A percentile compares a stretch with the other conserved stretches of the same genome.
phyloP scores from a whole-genome alignment of 2,113 vertebrate species.

The Malurus elegans region DNA sequence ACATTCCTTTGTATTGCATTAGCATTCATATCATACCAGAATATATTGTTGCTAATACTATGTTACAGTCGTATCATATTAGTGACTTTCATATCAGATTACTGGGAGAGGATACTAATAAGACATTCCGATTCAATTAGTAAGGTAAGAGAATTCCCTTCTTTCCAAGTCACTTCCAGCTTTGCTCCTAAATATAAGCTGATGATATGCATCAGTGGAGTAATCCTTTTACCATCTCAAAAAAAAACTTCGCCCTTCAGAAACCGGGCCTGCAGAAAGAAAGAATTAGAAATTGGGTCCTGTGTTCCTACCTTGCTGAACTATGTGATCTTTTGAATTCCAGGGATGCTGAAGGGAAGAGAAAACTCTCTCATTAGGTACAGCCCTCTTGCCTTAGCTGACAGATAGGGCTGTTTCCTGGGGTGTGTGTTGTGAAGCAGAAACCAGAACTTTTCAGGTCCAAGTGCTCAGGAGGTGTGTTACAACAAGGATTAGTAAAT shows the following conservation, averaged over 20 bases:
- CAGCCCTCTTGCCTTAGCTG: not conserved
- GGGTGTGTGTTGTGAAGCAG: not conserved
- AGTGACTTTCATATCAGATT: conserved; percentile 80
- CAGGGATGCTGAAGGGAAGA: not conserved
- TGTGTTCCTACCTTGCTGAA: not conserved
- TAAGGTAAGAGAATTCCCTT: conserved; percentile 69
- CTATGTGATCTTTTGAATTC: not conserved
- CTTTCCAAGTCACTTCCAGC: conserved; percentile 70
- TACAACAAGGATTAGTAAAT: not conserved
- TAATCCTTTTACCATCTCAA: conserved; percentile 50
- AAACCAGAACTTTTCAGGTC: not conserved
- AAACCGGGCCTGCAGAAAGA: not conserved
- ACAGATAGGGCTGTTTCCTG: not conserved
- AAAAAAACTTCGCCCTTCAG: not conserved
- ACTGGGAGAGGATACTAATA: conserved; percentile 72
- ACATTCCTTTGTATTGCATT: conserved; percentile 71
- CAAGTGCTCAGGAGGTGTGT: not conserved
- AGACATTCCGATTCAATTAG: conserved; percentile 76
- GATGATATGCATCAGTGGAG: conserved; percentile 59
- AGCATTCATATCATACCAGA: conserved; percentile 72
- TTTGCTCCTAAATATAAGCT: conserved; percentile 60
- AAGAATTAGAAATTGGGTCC: not conserved
- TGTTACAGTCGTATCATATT: conserved; percentile 73
- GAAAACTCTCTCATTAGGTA: not conserved
- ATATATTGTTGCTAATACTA: conserved; percentile 73